Conservation (phyloP, 64 coral and sea anemone species). For the Exaiptasia diaphana region DNA sequence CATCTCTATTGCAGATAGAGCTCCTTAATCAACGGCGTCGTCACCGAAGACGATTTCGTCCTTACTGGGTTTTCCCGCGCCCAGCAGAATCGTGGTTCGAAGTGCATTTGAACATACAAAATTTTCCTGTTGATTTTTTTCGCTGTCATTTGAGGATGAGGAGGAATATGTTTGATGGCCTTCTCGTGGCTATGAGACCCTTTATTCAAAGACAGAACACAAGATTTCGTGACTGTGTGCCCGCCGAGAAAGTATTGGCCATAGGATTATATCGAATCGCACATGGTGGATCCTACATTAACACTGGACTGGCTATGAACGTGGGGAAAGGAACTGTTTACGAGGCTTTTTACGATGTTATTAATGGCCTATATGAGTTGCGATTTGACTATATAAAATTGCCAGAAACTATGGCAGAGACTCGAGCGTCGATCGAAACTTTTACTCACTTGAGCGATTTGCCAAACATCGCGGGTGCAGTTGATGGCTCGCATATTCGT, state of each 20-base stretch:
- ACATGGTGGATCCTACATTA: background rate
- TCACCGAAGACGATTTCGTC: too few relatives aligned
- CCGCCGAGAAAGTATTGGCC: conserved; percentile 1
- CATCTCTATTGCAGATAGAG: too few relatives aligned
- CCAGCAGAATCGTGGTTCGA: too few relatives aligned
- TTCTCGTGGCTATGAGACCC: too few relatives aligned
- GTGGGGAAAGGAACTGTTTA: background rate
- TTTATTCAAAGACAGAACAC: background rate
- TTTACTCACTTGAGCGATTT: conserved; percentile 48
- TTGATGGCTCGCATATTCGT: too few relatives aligned
- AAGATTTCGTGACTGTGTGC: background rate
- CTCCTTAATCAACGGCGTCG: too few relatives aligned
- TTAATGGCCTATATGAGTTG: conserved; percentile 38
- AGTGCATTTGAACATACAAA: too few relatives aligned
- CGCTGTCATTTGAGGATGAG: too few relatives aligned
- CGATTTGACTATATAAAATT: conserved; percentile 58
- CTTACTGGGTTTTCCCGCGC: too few relatives aligned
- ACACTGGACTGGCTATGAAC: conserved; percentile 1
- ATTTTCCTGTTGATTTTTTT: too few relatives aligned
- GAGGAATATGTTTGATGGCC: too few relatives aligned
- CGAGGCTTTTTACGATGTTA: too few relatives aligned
- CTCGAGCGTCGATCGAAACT: conserved; percentile 37
- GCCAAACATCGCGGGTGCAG: conserved; percentile 40
- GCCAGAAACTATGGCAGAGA: conserved; percentile 37
- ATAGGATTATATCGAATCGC: conserved; percentile 27